Base-by-base conservation (phyloP, 92 coral and sea anemone genomes). In the Umimayanthus chanpuru region DNA sequence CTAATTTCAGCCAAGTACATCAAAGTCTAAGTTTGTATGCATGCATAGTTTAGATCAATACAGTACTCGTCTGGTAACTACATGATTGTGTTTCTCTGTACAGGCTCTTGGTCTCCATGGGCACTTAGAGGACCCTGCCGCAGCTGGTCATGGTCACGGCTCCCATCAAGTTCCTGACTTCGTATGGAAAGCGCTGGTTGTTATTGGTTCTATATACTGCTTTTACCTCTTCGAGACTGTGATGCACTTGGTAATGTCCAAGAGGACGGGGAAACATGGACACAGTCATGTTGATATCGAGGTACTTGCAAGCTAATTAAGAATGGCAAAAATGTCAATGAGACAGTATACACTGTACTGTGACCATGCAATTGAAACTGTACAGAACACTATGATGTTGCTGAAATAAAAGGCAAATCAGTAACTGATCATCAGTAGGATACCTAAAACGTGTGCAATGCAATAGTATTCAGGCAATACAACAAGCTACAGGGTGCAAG, bases 161-260 rank as follows among this genome's bases (percentile, higher is more conserved):
- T 53, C 58, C 58, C 2, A 3, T 11, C 0, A 75, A 75, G 53
- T 36, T 18, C 49, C 79, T 40, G 82, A 47, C 12, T 96, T 93
- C 79, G 55, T 95, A 32, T 96, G 93, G 94, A 96, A 92, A 55
- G 94, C 95, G n/a, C 66, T 94, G 72, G 89, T 89, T 36, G 94
- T 95, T 21, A 86, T 95, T 83, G 95, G 70, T 29, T 87, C 98
- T 11, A 77, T 96, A 73, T 96, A 96, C 85, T 88, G 83, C 38
- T 56, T 56, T 56, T 79, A 49, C 83, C 40, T 79, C 0, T 79
- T 49, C 11, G 71, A 36, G 44, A 80, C 71, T 5, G 23, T 20
- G 26, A 50, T 55, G 44, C 85, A 80, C 36, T 80, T 55, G 32
- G 72, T 15, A 80, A 4, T 80, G 66, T 4, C 44, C n/a, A 26